Evolutionary conservation across 2,113 vertebrate genomes (phyloP), one percentile per base, ranked within the genome.

Genomic region (Gallinago undulata): DNA sequence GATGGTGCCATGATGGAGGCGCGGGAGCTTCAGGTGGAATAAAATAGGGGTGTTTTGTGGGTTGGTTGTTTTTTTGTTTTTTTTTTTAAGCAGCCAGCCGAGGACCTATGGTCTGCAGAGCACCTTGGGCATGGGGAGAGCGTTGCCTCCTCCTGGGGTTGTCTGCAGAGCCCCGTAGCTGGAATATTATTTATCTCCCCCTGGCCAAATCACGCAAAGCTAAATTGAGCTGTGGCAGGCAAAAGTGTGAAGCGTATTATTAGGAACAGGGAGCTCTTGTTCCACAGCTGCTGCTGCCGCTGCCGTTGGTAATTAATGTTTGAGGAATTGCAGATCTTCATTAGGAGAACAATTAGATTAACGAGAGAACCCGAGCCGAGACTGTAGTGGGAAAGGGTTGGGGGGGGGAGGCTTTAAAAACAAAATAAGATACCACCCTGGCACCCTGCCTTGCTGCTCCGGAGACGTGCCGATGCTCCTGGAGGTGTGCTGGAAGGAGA

Each of bases 261-360:
- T 95, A 87, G 95, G 95, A 97, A 96, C 96, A 93, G 92, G 96
- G 95, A 95, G 95, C 95, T 93, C 91, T 95, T 91, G 93, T 83
- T 90, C 92, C 92, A 89, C 94, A 93, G 96, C 95, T 97, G 96
- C 93, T 95, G 86, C 95, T 84, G 96, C 94, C 39, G 91, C 97
- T 89, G 87, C 96, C 70, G 50, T 87, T 84, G 84, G 95, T 97
- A 97, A 97, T 97, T 97, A 97, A 96, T 91, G 90, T 97, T 97
- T 97, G 89, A 96, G 91, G 92, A 97, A 97, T 91, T 92, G 94
- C 96, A 97, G 96, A 96, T 97, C 97, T 97, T 97, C 96, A 97
- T 97, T 97, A 97, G 92, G 89, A 97, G 95, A 97, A 96, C 96
- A 97, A 94, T 95, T 92, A 95, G 92, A 95, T 96, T 96, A 96